phyloP scores from a whole-genome alignment of 2,888 invertebrate genomes.

The Elysia crispata region DNA sequence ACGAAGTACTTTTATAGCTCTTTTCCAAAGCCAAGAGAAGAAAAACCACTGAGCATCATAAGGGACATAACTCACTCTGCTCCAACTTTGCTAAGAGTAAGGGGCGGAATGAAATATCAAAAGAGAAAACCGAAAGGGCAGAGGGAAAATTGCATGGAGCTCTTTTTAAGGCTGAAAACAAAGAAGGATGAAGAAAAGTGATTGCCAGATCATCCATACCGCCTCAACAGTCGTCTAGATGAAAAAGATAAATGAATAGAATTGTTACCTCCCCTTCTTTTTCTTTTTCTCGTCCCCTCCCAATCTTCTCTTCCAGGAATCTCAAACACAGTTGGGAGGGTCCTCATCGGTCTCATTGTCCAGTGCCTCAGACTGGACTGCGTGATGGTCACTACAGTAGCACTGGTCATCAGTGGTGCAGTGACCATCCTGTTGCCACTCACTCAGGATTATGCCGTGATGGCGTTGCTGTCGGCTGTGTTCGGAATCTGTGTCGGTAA shows the following conservation, averaged over 20 bases:
- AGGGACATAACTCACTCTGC: too few species aligned
- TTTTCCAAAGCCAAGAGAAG: too few species aligned
- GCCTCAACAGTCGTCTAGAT: too few species aligned
- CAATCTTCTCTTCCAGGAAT: conserved; percentile 79
- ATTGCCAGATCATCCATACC: too few species aligned
- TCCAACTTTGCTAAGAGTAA: too few species aligned
- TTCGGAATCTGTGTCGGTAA: conserved; percentile 85
- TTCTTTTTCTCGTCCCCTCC: background rate
- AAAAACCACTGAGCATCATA: too few species aligned
- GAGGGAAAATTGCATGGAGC: too few species aligned
- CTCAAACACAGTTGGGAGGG: conserved; percentile 95
- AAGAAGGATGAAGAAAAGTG: too few species aligned
- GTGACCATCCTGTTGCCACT: conserved; percentile 90
- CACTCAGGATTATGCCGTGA: conserved; percentile 86
- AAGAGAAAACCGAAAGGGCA: too few species aligned
- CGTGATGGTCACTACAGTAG: conserved; percentile 91
- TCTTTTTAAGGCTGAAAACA: too few species aligned
- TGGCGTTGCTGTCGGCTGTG: conserved; percentile 89
- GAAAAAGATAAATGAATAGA: background rate
- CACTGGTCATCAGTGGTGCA: conserved; percentile 90
- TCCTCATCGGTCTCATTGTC: conserved; percentile 92
- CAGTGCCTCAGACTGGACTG: conserved; percentile 85
- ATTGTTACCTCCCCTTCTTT: background rate
- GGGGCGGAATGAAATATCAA: too few species aligned
- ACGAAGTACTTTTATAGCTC: too few species aligned